A percentile compares a stretch with the other conserved stretches of the same genome.
Conservation (phyloP, 1,140 invertebrate genomes). For the Bacillus rossius region DNA sequence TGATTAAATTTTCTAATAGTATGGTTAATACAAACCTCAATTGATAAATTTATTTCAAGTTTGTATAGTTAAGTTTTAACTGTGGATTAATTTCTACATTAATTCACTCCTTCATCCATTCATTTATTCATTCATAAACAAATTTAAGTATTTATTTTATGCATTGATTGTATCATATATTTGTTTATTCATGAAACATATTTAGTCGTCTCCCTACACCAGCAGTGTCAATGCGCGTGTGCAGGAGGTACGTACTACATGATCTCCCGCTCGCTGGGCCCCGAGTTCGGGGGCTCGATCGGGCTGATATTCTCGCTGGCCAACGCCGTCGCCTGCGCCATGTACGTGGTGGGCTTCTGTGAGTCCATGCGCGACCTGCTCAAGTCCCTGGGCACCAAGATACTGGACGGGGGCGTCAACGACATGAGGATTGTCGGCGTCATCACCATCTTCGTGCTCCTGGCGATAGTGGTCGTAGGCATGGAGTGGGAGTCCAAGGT, state of each 20-base stretch:
- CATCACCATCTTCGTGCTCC: slow-evolving; percentile 68
- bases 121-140: too few species aligned
- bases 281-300: slow-evolving; percentile 92
- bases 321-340: slow-evolving; percentile 94
- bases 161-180: too few species aligned
- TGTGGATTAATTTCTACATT: too few species aligned
- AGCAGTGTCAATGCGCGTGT: slow-evolving; percentile 15
- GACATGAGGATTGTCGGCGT: slow-evolving; percentile 64
- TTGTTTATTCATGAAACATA: too few species aligned
- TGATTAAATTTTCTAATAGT: too few species aligned
- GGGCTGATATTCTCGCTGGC: slow-evolving; percentile 86
- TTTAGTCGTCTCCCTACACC: too few species aligned
- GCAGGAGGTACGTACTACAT: slow-evolving; percentile 95
- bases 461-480: slow-evolving; percentile 79
- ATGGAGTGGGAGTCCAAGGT: slow-evolving; percentile 89
- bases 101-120: too few species aligned
- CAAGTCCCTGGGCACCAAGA: slow-evolving; percentile 42
- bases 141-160: too few species aligned
- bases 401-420: slow-evolving; percentile 54
- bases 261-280: slow-evolving; percentile 92
- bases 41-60: too few species aligned
- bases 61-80: too few species aligned
- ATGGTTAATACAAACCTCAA: too few species aligned
- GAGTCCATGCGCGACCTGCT: slow-evolving; percentile 78
- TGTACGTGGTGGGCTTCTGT: slow-evolving; percentile 97